Base-by-base conservation (phyloP, 2,797 vertebrate genomes). In the Phrynocephalus vlangalii region DNA sequence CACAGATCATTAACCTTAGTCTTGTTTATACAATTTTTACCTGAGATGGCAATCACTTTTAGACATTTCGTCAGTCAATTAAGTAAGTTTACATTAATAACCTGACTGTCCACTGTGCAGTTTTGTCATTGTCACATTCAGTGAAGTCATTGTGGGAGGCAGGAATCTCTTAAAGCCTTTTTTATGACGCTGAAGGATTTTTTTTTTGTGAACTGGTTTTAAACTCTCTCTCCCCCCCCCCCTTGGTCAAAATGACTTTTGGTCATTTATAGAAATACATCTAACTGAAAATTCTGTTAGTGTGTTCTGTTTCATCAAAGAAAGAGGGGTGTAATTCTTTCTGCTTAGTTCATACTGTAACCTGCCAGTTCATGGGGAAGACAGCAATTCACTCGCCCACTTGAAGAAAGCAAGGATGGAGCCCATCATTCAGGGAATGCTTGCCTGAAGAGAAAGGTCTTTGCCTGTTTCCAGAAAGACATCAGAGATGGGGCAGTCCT, bases 1-100 rank as follows among this genome's bases (percentile, higher is more conserved):
- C 66, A 94, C 78, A 90, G 86, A 89, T 88, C 75, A 93, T 91
- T 94, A 92, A 56, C 22, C 88, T 88, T 86, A 9, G 52, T 90
- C 48, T 66, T 88, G 33, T 88, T 92, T 94, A 89, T 48, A 60
- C 26, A 91, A 91, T 90, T 88, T 92, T 91, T 82, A 90, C 82
- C 48, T 92, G 82, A 88, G 5, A 30, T 85, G 1, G 70, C 78
- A 91, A 85, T 92, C 0, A 77, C 90, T 87, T 92, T 90, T 71
- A 88, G 86, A 86, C 5, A 16, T 83, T 90, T 11, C 16, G 33
- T 84, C 81, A 91, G 75, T 84, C 1, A 7, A 79, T 93, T 82
- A 91, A 85, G 1, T 82, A 91, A 85, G 1, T 91, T 91, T 52
- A 87, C 56, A n/a, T 91, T 91, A 89, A 86, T 81, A 79, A 60